Percentiles rank a stretch among this genome's conserved stretches.
Conservation (phyloP, 2,113 vertebrate genomes). For the Lynx canadensis region DNA sequence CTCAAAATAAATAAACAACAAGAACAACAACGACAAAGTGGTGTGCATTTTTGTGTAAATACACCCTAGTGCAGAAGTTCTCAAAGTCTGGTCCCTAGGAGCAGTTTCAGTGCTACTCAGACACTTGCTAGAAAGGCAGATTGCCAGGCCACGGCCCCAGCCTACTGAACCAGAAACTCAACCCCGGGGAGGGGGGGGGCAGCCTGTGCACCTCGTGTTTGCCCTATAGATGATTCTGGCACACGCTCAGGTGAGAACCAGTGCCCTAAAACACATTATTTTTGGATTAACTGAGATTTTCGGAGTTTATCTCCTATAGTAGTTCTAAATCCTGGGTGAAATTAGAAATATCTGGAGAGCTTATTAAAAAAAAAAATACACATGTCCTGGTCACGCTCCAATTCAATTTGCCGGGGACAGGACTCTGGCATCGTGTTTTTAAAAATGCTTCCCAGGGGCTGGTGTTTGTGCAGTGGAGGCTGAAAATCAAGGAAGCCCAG, state of each 20-base stretch:
- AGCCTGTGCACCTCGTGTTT: fast-evolving
- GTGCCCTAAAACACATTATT: background rate
- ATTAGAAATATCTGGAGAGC: background rate
- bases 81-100: background rate
- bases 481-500: background rate
- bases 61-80: background rate
- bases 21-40: too few relatives aligned
- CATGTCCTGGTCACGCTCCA: background rate
- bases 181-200: background rate
- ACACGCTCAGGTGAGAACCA: background rate
- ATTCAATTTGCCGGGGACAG: fast-evolving
- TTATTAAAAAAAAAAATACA: background rate
- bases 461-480: fast-evolving
- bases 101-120: too few relatives aligned
- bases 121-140: background rate
- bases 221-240: background rate
- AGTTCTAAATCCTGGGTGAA: background rate
- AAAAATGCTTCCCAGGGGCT: background rate
- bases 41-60: background rate
- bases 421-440: background rate
- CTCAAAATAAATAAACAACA: too few relatives aligned
- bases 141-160: too few relatives aligned
- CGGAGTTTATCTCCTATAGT: background rate
- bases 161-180: background rate
- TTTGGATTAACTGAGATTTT: background rate